Conservation (phyloP, 2,888 invertebrate species). For the Urechis unicinctus region DNA sequence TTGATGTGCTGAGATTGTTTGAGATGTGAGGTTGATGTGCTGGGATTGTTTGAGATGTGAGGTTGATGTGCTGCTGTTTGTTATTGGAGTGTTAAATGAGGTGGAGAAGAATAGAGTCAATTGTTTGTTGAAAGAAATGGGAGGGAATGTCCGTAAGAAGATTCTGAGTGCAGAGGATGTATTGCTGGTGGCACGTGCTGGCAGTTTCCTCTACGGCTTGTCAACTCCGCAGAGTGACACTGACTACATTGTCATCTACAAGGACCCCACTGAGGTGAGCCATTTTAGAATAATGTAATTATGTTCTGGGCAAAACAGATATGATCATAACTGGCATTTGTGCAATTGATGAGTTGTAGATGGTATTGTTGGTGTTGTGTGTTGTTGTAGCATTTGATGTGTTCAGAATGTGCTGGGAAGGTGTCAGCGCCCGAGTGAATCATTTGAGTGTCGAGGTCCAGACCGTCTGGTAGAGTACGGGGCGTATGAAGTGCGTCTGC, state of each 20-base stretch:
- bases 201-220: not conserved
- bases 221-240: not conserved
- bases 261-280: not conserved
- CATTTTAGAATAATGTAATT: not conserved
- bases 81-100: no score
- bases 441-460: slow-evolving; percentile 34
- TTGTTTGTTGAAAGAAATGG: not conserved
- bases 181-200: not conserved
- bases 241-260: not conserved
- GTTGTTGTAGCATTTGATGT: no score
- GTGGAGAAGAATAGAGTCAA: no score
- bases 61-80: no score
- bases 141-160: no score
- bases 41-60: not conserved
- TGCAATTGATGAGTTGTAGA: no score
- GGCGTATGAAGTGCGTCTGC: slow-evolving; percentile 38
- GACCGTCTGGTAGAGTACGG: slow-evolving; percentile 36
- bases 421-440: slow-evolving; percentile 29
- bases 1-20: not conserved
- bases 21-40: no score
- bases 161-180: not conserved
- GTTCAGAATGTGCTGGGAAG: not conserved
- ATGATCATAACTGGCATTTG: no score
- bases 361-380: no score
- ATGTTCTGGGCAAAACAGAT: no score